phyloP scores from a whole-genome alignment of 2,113 vertebrate species.

The Jacana jacana region DNA sequence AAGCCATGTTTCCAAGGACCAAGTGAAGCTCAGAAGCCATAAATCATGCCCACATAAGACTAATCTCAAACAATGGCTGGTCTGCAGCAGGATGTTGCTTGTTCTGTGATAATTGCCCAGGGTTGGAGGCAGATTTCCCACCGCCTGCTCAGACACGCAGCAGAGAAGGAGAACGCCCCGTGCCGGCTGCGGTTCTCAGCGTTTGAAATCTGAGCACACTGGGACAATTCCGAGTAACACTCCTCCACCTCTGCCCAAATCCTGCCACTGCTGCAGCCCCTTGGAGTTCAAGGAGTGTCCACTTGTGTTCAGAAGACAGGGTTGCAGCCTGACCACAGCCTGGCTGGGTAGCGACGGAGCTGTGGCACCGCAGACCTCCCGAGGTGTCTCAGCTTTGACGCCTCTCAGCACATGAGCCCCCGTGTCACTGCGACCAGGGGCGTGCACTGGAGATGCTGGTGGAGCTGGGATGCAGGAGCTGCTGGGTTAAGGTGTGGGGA shows the following conservation, averaged over 20 bases:
- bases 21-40: conserved; percentile 24
- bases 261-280: not conserved
- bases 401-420: not conserved
- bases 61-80: not conserved
- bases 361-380: not conserved
- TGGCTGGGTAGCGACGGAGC: not conserved
- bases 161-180: not conserved
- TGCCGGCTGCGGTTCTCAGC: not conserved
- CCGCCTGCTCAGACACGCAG: not conserved
- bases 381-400: not conserved
- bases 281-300: not conserved
- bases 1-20: conserved; percentile 10
- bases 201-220: not conserved
- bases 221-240: not conserved
- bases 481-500: not conserved
- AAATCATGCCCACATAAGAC: conserved; percentile 18
- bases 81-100: conserved; percentile 4
- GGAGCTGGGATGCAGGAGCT: not conserved
- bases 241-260: not conserved
- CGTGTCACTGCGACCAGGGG: rapidly evolving
- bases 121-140: not conserved
- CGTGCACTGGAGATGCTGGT: not conserved
- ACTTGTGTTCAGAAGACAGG: not conserved
- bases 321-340: not conserved
- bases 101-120: not conserved